Conservation (phyloP, 2,888 invertebrate species). For the Drosophila imparisetae region DNA sequence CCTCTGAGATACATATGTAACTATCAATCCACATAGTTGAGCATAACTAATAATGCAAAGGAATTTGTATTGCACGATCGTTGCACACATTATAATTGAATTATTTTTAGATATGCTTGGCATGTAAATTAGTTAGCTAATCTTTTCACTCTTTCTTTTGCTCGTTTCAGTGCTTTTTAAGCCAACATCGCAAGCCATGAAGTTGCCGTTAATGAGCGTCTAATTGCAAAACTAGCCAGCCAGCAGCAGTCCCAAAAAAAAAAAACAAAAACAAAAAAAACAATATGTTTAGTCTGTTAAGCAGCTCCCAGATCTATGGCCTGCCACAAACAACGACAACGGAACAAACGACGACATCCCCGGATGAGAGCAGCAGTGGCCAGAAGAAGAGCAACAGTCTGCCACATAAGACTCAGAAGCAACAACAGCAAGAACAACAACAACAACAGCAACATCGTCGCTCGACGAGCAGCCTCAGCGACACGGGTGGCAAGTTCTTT, state of each 20-base stretch:
- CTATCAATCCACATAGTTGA: slow-evolving; percentile 6
- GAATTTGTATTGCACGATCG: slow-evolving; percentile 34
- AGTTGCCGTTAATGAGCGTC: slow-evolving; percentile 35
- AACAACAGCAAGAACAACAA: slow-evolving; percentile 28
- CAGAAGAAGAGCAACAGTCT: slow-evolving; percentile 69
- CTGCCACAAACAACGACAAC: slow-evolving; percentile 66
- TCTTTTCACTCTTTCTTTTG: slow-evolving; percentile 11
- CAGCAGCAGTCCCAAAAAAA: slow-evolving; percentile 25
- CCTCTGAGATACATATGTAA: slow-evolving; percentile 18
- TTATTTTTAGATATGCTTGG: slow-evolving; percentile 9
- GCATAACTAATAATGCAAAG: slow-evolving; percentile 14
- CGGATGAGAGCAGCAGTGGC: slow-evolving; percentile 37
- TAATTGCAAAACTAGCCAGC: slow-evolving; percentile 35
- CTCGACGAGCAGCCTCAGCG: slow-evolving; percentile 62
- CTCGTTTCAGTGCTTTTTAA: slow-evolving; percentile 42
- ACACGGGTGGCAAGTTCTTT: slow-evolving; percentile 70
- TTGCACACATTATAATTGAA: slow-evolving; percentile 27
- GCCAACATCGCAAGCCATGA: slow-evolving; percentile 40
- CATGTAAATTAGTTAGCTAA: slow-evolving; percentile 16
- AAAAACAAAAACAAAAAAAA: background rate
- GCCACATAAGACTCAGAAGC: slow-evolving; percentile 53
- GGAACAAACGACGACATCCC: slow-evolving; percentile 32
- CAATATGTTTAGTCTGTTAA: slow-evolving; percentile 83
- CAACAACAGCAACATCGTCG: slow-evolving; percentile 44
- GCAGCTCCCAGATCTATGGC: slow-evolving; percentile 83